These are phyloP conservation scores for Rhopalosiphum nymphaeae DNA, from an alignment of 2,888 invertebrate genomes.

Conservation along the genomic window DNA sequence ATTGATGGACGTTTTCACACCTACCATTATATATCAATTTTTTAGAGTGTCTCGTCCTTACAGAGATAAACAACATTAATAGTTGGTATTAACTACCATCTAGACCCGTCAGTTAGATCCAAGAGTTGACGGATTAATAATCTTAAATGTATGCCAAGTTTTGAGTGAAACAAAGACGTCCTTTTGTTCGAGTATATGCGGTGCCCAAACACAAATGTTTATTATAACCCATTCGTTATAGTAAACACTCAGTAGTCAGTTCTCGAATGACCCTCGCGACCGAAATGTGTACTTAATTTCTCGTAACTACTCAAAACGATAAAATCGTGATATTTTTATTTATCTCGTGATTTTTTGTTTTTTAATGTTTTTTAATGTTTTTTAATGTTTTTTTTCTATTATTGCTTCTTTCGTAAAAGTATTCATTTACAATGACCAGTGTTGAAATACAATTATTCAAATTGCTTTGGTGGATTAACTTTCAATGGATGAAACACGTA, in stretches of 20 bases:
- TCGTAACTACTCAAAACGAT: not conserved
- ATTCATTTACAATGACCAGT: not conserved
- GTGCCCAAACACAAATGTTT: not conserved
- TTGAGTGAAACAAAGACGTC: not conserved
- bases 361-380: not conserved
- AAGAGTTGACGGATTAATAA: constrained; percentile 37
- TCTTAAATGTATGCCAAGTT: constrained; percentile 32
- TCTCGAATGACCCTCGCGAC: not conserved
- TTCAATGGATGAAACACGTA: not conserved
- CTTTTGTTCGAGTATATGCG: constrained; percentile 21
- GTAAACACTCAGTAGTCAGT: constrained; percentile 16
- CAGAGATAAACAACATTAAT: not conserved
- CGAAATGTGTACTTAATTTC: not conserved
- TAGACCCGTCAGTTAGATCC: not conserved
- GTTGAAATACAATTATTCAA: not conserved
- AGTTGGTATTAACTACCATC: not conserved
- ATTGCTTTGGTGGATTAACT: not conserved
- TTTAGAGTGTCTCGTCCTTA: not conserved
- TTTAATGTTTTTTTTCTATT: not conserved
- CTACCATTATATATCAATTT: not conserved
- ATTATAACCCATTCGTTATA: not conserved
- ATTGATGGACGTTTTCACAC: not conserved
- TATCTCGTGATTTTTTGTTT: not conserved
- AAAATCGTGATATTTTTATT: no score
- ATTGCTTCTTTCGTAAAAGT: not conserved